Evolutionary conservation across 92 coral and sea anemone species (phyloP), one percentile per base, ranked within the genome.

Genomic region (Plumapathes pennacea): DNA sequence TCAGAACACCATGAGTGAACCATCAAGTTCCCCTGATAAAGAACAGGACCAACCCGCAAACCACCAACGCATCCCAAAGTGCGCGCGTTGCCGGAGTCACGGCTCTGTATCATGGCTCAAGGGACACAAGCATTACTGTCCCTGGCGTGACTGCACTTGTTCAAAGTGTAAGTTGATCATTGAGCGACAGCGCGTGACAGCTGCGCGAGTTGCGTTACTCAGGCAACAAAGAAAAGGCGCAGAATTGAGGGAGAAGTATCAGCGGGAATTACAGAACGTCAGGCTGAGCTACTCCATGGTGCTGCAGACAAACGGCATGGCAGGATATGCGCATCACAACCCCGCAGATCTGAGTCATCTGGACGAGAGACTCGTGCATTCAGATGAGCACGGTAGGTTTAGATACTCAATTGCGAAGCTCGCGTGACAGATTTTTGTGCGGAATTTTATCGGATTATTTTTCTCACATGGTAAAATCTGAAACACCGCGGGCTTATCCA

Each of bases 51-150:
- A 69, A 38, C 60, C 64, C 38, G 66, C 78, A 5, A 71, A 38
- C 39, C 83, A 88, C 62, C 96, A 92, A 62, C 74, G 98, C 28
- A 79, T 88, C 14, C 98, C 98, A 47, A 92, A 92, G 66, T 92
- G 98, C 59, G 99, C 99, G 7, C 88, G 99, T 38, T 94, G 99
- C 49, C 96, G 99, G 4, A 85, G 83, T 23, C 99, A 94, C 48
- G 99, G 99, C 20, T 72, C 96, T 24, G 91, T 90, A 23, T 94
- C 99, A 1, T 94, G 99, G 99, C 85, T 94, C 28, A 94, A 94
- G 56, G 99, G 99, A 13, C 99, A 94, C 74, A 94, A 94, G 43
- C 99, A 94, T 62, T 85, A 84, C 54, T 94, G 99, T 54, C 84
- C 88, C 32, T 94, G 96, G 96, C 86, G 99, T 17, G 99, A 94